A percentile compares a stretch with the other conserved stretches of the same genome.
Conservation (phyloP, 2,797 vertebrate species). For the Anabas testudineus region DNA sequence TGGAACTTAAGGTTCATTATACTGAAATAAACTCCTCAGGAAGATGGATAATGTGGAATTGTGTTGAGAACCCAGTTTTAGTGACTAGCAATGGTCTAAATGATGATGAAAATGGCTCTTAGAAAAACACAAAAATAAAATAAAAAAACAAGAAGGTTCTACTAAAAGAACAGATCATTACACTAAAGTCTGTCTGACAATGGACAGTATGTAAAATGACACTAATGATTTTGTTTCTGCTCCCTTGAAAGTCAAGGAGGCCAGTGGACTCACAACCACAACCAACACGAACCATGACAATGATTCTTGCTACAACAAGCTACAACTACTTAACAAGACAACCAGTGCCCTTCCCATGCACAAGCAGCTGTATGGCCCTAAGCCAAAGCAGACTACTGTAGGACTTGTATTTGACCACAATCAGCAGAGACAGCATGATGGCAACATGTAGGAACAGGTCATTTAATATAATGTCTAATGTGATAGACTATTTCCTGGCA, state of each 20-base stretch:
- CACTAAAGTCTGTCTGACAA: conserved; percentile 23
- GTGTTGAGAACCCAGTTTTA: conserved; percentile 17
- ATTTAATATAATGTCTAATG: neutral
- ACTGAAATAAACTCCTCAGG: neutral
- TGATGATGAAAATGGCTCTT: no score
- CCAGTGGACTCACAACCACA: neutral
- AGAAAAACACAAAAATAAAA: no score
- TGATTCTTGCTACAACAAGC: conserved; percentile 32
- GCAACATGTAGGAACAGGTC: neutral
- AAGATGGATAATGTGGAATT: conserved; percentile 20
- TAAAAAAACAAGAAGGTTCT: conserved; percentile 1
- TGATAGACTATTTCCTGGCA: neutral
- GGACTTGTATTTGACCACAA: conserved; percentile 21
- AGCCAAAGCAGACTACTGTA: conserved; percentile 9
- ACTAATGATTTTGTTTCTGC: conserved; percentile 51
- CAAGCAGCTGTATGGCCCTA: neutral
- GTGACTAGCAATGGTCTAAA: neutral
- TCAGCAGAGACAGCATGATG: conserved; percentile 3
- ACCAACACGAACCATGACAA: conserved; percentile 20
- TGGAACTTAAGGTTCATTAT: conserved; percentile 8
- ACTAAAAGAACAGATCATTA: neutral
- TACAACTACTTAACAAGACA: conserved; percentile 18
- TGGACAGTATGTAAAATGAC: conserved; percentile 31
- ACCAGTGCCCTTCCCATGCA: neutral
- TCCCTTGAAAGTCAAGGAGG: conserved; percentile 18